Base-by-base conservation (phyloP, 2,888 invertebrate genomes). In the Sisyra terminalis region DNA sequence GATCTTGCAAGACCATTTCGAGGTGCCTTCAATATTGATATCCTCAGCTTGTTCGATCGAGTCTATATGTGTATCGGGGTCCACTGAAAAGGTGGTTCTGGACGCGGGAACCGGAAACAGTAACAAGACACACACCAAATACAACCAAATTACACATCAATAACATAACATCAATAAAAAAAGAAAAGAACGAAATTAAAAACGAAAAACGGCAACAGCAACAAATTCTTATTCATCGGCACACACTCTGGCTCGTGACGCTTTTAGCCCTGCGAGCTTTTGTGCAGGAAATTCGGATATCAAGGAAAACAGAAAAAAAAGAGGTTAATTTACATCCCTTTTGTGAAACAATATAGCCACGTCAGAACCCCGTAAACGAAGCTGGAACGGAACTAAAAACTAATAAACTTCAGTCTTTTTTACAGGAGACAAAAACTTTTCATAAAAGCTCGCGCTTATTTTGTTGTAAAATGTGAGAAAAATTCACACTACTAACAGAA, bases 1-100 rank as follows among this genome's bases (percentile, higher is more conserved):
- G 76, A 94, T 90, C 83, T 94, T 94, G 82, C 92, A 92, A 69
- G 93, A 93, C 94, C 94, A 94, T 75, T 94, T 93, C 68, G 93
- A 93, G 61, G 93, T 94, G 71, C 94, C 94, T 74, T 93, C 93
- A 67, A 94, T 87, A 70, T 94, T 93, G 74, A 88, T 84, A 74
- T 84, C 85, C 75, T 94, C 88, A 65, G 92, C 90, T 73, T 92
- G 90, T 73, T 92, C 90, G 72, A 93, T 81, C 71, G 87, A 87
- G 79, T 90, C 90, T 73, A 90, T 87, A 78, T 92, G 92, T 71
- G 88, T 88, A 73, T 90, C 89, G 70, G 90, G 87, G 72, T 89
- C 89, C 81, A 90, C 87, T 78, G 81, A 79, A 83, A 90, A 90
- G 71, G 89, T 90, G 73, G 85, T 86, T 84, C 92, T 92, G 79